A percentile compares a stretch with the other conserved stretches of the same genome.
Conservation (phyloP, 2,113 vertebrate genomes). For the Dasyornis broadbenti region DNA sequence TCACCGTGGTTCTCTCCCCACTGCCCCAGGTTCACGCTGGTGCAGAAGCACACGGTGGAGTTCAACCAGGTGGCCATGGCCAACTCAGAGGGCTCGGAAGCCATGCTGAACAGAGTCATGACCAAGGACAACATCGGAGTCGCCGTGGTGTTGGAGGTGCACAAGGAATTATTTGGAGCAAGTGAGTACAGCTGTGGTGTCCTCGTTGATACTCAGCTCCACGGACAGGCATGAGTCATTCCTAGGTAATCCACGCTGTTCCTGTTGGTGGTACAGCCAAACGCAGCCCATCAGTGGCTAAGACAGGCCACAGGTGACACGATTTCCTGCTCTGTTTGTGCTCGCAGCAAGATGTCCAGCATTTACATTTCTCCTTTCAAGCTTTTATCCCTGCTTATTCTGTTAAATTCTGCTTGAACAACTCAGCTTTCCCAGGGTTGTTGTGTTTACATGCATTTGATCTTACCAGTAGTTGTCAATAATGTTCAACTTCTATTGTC, state of each 20-base stretch:
- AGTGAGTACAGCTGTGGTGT: conserved; percentile 61
- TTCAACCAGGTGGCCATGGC: conserved; percentile 99
- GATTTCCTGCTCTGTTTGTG: background rate
- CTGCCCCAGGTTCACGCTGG: conserved; percentile 83
- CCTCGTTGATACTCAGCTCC: fast-evolving
- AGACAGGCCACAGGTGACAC: background rate
- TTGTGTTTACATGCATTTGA: background rate
- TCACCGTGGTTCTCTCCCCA: background rate
- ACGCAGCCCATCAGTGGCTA: background rate
- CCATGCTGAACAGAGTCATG: conserved; percentile 98
- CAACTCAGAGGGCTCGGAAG: conserved; percentile 97
- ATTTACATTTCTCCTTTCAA: background rate
- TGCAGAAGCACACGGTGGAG: conserved; percentile 98
- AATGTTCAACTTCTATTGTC: background rate
- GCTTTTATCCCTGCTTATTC: background rate
- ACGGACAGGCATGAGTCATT: fast-evolving
- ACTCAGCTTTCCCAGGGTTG: background rate
- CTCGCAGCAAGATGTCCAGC: background rate
- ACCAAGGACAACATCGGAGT: conserved; percentile 99
- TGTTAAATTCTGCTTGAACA: background rate
- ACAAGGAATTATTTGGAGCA: conserved; percentile 87
- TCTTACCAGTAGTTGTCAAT: background rate
- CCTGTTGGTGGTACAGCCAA: background rate
- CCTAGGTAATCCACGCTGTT: background rate
- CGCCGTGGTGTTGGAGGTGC: conserved; percentile 90